These are phyloP conservation scores for Epizoanthus scotinus DNA, from an alignment of 92 coral and sea anemone genomes.

Conservation along the genomic window DNA sequence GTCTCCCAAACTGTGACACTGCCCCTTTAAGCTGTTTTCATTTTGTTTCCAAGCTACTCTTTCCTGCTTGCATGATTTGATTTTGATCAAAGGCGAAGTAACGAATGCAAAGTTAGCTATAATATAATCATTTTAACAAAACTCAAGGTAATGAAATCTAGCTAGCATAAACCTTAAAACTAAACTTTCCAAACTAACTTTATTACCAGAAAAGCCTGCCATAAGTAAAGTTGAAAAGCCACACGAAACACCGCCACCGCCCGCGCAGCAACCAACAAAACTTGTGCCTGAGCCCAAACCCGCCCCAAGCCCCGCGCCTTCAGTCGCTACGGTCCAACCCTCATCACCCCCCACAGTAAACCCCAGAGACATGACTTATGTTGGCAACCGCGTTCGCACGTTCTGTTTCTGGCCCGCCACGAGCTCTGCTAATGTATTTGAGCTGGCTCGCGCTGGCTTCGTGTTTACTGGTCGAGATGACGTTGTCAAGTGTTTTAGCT, in stretches of 20 bases:
- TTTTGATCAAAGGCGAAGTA: too few species aligned
- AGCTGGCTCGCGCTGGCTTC: constrained; percentile 98
- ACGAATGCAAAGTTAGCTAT: too few species aligned
- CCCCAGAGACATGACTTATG: constrained; percentile 64
- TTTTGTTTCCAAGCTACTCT: too few species aligned
- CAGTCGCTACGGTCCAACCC: constrained; percentile 58
- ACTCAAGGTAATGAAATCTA: background rate
- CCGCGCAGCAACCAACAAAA: constrained; percentile 58
- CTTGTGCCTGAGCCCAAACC: constrained; percentile 45
- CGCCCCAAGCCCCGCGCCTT: constrained; percentile 50
- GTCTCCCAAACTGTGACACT: too few species aligned
- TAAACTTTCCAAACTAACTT: background rate
- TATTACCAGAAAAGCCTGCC: constrained; percentile 20
- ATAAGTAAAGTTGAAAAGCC: constrained; percentile 46
- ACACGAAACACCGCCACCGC: constrained; percentile 40
- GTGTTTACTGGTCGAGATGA: constrained; percentile 95
- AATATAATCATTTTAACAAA: too few species aligned
- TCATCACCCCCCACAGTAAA: constrained; percentile 51
- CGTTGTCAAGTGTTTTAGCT: constrained; percentile 92
- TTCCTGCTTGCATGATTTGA: too few species aligned
- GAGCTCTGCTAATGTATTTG: constrained; percentile 93
- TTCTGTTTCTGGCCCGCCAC: constrained; percentile 97
- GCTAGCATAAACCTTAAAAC: constrained; percentile 6
- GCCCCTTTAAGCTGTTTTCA: too few species aligned
- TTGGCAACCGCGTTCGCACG: constrained; percentile 85